Conservation (phyloP, 2,888 invertebrate genomes). For the Parelbella ahira region DNA sequence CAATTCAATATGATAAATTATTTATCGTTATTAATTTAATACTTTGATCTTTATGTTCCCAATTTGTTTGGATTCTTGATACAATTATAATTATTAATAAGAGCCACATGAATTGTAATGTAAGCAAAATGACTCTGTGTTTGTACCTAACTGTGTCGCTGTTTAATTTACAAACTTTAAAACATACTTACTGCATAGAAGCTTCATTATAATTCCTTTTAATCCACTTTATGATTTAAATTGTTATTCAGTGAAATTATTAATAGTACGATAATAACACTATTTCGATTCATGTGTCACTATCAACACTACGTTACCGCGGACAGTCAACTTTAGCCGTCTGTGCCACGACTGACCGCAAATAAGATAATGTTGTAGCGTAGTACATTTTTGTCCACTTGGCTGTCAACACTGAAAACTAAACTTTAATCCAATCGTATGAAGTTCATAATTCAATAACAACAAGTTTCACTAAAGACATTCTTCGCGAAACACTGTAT, state of each 20-base stretch:
- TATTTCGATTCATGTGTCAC: not conserved
- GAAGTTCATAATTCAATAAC: not conserved
- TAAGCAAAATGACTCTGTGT: too few species aligned
- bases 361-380: conserved; percentile 24
- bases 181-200: conserved; percentile 23
- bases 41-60: too few species aligned
- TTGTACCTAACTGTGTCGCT: too few species aligned
- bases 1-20: too few species aligned
- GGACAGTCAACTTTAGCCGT: conserved; percentile 1
- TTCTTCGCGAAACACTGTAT: not conserved
- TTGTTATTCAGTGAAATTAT: too few species aligned
- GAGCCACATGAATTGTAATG: too few species aligned
- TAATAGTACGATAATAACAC: too few species aligned
- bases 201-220: conserved; percentile 19
- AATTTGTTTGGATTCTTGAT: too few species aligned
- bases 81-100: too few species aligned
- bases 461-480: not conserved
- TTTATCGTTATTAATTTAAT: too few species aligned
- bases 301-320: not conserved
- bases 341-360: conserved; percentile 27
- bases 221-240: too few species aligned
- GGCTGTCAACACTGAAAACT: not conserved
- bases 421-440: not conserved
- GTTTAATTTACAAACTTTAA: too few species aligned
- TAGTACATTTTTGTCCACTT: conserved; percentile 1